Conservation (phyloP, 2,888 invertebrate genomes). For the Sarcophaga rosellei region DNA sequence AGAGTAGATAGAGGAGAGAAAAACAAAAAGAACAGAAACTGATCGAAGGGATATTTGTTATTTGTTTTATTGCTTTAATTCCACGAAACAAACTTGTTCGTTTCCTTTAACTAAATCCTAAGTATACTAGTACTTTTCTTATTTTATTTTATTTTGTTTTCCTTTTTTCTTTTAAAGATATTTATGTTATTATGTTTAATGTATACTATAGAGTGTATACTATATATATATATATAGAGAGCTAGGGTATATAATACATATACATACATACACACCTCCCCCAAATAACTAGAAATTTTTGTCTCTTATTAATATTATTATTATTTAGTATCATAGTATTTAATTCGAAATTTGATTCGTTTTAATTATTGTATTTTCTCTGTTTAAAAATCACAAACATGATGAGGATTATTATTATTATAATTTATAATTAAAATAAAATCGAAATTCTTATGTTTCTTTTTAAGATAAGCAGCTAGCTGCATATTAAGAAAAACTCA, state of each 20-base stretch:
- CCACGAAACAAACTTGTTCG: constrained; percentile 26
- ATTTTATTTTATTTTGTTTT: constrained; percentile 9
- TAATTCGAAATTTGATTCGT: neutral
- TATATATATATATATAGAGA: neutral
- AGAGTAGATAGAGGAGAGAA: neutral
- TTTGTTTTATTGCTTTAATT: constrained; percentile 57
- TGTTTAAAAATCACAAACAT: no score
- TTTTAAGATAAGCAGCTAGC: constrained; percentile 14
- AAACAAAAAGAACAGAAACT: neutral
- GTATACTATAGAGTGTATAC: neutral
- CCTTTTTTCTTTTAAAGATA: constrained; percentile 17
- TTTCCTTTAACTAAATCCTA: constrained; percentile 23
- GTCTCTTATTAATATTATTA: neutral
- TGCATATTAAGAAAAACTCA: constrained; percentile 6
- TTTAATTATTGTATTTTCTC: no score
- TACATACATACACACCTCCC: no score
- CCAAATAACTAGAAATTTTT: neutral
- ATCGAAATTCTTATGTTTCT: constrained; percentile 27
- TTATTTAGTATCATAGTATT: neutral
- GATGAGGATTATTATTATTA: neutral
- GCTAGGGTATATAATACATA: neutral
- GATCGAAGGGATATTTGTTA: constrained; percentile 13
- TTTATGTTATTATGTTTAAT: constrained; percentile 37
- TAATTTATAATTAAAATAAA: neutral
- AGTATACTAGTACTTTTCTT: constrained; percentile 22